Base-by-base conservation (phyloP, 2,888 invertebrate genomes). In the Gandaritis pyraliata region DNA sequence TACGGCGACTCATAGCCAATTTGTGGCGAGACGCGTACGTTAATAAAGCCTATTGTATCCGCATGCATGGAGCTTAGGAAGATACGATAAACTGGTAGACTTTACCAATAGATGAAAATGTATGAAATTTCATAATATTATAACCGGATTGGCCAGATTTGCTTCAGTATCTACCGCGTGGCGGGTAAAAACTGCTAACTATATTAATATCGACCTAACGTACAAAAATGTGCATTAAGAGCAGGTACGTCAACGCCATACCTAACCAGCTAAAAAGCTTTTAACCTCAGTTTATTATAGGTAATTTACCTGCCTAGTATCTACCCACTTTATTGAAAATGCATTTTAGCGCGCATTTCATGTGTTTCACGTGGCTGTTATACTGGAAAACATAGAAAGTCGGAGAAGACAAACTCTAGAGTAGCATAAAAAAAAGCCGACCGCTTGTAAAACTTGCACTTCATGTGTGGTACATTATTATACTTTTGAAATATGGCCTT, bases 41-140 rank as follows among this genome's bases (percentile, higher is more conserved):
- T 88, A 87, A 87, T 89, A 88, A 86, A 87, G 88, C 86, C 90
- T 82, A 88, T 90, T 90, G 90, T 90, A 69, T 71, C 66, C 69
- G 78, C 75, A 76, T 75, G 77, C 72, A 73, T 73, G 64, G 74
- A 83, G 87, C 88, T 90, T 87, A 88, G 30, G 47, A 43, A 58
- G 46, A 61, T 60, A 54, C 53, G 75, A 74, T 72, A 65, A 62
- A 56, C 65, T 65, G 65, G 62, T 66, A 62, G 57, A 53, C 15
- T 43, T 53, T 12, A 1, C 18, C 23, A 50, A 36, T 50, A 38
- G 18, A 50, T 38, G 33, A 38, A 50, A 12, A 38, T 23, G 50
- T 18, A 30, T 13, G 13, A 41, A 43, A 43, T 43, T 43, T 33
- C 10, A 33, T 10, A 33, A 23, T 23, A 23, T 23, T 23, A 23